A percentile compares a stretch with the other conserved stretches of the same genome.
These are phyloP conservation scores for Distichodus sexfasciatus DNA, from an alignment of 2,797 vertebrate species.

Conservation along the genomic window DNA sequence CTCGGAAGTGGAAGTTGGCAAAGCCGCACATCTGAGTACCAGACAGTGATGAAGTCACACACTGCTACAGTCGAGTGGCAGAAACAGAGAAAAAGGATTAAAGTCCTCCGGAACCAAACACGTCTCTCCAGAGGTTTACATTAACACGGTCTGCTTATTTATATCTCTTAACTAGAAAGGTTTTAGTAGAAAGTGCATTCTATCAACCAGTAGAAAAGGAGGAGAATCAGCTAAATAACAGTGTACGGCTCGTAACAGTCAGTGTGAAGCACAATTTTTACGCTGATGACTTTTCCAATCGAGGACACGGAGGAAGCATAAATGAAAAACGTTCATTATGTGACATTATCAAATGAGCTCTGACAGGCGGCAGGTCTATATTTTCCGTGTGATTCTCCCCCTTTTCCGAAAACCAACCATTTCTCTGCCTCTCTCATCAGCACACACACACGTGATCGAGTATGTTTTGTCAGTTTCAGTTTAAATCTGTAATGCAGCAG, in stretches of 20 bases:
- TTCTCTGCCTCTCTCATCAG: too few species aligned
- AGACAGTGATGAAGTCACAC: slow-evolving; percentile 81
- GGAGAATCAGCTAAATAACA: slow-evolving; percentile 61
- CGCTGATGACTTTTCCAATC: neutral
- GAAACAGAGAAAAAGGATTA: slow-evolving; percentile 75
- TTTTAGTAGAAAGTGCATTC: slow-evolving; percentile 90
- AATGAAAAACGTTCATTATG: neutral
- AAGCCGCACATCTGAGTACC: slow-evolving; percentile 81
- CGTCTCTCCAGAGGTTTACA: slow-evolving; percentile 80
- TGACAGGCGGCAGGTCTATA: too few species aligned
- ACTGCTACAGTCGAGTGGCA: slow-evolving; percentile 85
- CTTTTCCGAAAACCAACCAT: slow-evolving; percentile 62
- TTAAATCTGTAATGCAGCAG: slow-evolving; percentile 73
- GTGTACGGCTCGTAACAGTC: slow-evolving; percentile 8
- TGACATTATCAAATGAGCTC: too few species aligned
- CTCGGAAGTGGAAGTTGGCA: slow-evolving; percentile 50
- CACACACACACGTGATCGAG: slow-evolving; percentile 54
- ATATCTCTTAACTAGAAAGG: slow-evolving; percentile 76
- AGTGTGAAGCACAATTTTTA: neutral
- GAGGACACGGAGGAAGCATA: neutral
- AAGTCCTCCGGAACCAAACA: slow-evolving; percentile 70
- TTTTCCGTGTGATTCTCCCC: slow-evolving; percentile 65
- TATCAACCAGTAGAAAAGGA: slow-evolving; percentile 80
- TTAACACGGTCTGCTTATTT: slow-evolving; percentile 70
- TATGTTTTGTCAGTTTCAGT: slow-evolving; percentile 58